Conservation (phyloP, 1,140 invertebrate genomes). For the Drosophila serrata region DNA sequence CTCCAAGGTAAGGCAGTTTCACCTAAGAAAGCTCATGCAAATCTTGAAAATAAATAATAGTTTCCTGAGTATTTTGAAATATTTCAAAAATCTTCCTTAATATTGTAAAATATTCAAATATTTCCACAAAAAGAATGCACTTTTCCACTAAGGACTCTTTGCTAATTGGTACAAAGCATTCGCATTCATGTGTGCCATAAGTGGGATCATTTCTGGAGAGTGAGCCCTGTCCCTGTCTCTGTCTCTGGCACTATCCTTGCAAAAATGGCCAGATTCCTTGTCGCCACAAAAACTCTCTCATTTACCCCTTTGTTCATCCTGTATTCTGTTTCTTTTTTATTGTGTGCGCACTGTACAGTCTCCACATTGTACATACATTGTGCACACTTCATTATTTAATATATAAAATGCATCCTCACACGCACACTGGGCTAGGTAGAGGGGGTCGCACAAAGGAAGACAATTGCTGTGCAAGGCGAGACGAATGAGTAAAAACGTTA, state of each 20-base stretch:
- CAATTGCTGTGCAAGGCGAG: slow-evolving; percentile 42
- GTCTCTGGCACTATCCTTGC: neutral
- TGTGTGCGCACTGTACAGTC: neutral
- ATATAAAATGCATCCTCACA: slow-evolving; percentile 49
- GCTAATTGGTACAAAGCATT: neutral
- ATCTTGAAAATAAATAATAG: neutral
- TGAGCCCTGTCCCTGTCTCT: neutral
- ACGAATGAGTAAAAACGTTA: slow-evolving; percentile 73
- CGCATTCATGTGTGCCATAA: neutral
- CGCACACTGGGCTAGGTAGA: neutral
- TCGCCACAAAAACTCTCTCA: slow-evolving; percentile 8
- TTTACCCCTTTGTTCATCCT: neutral
- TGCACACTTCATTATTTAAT: slow-evolving; percentile 43
- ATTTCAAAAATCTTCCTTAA: too few relatives aligned
- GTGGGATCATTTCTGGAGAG: neutral
- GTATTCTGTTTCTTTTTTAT: neutral
- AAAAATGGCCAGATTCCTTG: slow-evolving; percentile 14
- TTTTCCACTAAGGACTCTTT: neutral
- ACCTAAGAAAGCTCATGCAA: neutral
- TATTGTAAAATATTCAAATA: neutral
- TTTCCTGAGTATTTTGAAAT: neutral
- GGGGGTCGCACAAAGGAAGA: slow-evolving; percentile 18
- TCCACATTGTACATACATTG: slow-evolving; percentile 11
- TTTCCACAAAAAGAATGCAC: neutral
- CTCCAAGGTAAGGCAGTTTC: too few relatives aligned